Base-by-base conservation (phyloP, 2,888 invertebrate genomes). In the Protophormia terraenovae region DNA sequence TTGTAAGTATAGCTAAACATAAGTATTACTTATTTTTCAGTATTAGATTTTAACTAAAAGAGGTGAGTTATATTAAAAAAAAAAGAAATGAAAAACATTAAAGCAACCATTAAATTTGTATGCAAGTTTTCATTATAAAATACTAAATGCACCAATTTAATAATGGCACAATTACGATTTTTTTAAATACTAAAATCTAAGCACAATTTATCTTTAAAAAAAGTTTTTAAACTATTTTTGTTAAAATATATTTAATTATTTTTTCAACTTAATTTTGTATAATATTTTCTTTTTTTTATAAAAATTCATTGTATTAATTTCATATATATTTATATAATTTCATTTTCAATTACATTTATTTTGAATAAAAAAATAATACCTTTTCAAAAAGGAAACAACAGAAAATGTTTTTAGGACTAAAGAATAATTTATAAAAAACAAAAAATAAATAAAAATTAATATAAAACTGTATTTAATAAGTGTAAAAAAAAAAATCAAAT, bases 11-110 rank as follows among this genome's bases (percentile, higher is more conserved):
- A n/a, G n/a, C n/a, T n/a, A n/a, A n/a, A n/a, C n/a, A n/a, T n/a
- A n/a, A n/a, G n/a, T n/a, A n/a, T n/a, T n/a, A n/a, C n/a, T n/a
- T n/a, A n/a, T n/a, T n/a, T n/a, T n/a, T n/a, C n/a, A n/a, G n/a
- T n/a, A 60, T 14, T 38, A 50, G 12, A 2, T 27, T 32, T 55
- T 58, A 24, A 58, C 29, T 7, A 10, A 58, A 24, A 67, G 67
- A 81, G 81, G 81, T 81, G 50, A 81, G 81, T 75, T 73, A 0
- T n/a, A n/a, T n/a, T n/a, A n/a, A n/a, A 38, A 38, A 16, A 24
- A 1, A 12, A 22, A 45, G 1, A 1, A 53, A 16, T n/a, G 0
- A 72, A 14, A 53, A 19, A 71, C 16, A 58, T 12, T 27, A 27
- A 60, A 19, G 14, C 16, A 47, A 53, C 14, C 0, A 38, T 3